Evolutionary conservation across 2,888 invertebrate species (phyloP).

Genomic region (Cerceris ruficornis): DNA sequence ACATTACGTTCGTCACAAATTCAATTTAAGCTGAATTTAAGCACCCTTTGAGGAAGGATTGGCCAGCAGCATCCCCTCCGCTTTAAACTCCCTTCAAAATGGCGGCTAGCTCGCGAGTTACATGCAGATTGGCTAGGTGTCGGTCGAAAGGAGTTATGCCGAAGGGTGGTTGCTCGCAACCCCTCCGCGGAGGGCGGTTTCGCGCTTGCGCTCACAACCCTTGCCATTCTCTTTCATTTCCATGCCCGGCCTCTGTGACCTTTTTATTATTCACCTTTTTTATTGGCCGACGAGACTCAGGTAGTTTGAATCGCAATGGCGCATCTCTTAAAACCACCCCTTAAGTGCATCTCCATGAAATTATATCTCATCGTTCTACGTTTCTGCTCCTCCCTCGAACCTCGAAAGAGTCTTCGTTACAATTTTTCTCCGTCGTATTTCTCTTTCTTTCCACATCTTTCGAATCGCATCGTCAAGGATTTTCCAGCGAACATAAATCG

Average conservation of each 20-base stretch:
- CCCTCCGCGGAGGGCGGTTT: conserved; percentile 76
- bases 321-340: conserved; percentile 22
- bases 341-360: background rate
- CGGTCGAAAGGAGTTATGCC: conserved; percentile 72
- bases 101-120: conserved; percentile 70
- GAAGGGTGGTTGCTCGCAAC: conserved; percentile 70
- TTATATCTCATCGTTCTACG: background rate
- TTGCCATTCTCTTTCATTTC: conserved; percentile 53
- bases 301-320: conserved; percentile 65
- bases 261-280: conserved; percentile 75
- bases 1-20: too few species aligned
- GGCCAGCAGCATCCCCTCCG: conserved; percentile 55
- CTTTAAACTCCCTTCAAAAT: conserved; percentile 77
- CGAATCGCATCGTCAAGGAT: too few species aligned
- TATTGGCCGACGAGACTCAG: conserved; percentile 61
- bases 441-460: too few species aligned
- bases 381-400: background rate
- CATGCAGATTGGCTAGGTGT: conserved; percentile 81
- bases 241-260: conserved; percentile 37
- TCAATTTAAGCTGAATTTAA: background rate
- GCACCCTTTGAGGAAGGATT: conserved; percentile 20
- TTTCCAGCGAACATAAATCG: too few species aligned
- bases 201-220: conserved; percentile 79
- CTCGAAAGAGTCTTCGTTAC: too few species aligned
- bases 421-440: too few species aligned